These are phyloP conservation scores for Pygocentrus nattereri DNA, from an alignment of 2,797 vertebrate species.

Conservation along the genomic window DNA sequence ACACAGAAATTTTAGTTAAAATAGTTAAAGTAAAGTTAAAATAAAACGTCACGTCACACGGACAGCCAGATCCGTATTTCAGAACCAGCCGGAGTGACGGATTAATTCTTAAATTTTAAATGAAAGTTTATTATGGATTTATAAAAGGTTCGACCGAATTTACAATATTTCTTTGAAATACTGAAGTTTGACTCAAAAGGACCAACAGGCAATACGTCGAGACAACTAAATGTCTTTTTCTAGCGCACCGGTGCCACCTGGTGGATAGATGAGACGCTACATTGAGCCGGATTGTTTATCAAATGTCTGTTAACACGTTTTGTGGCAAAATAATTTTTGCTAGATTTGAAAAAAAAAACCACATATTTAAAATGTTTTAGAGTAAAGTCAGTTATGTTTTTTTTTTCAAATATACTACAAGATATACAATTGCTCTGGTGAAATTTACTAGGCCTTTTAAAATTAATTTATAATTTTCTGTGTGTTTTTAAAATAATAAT, in stretches of 20 bases:
- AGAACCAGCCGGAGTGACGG: too few relatives aligned
- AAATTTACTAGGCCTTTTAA: not conserved
- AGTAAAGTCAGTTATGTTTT: not conserved
- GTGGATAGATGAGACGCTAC: not conserved
- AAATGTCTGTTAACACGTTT: not conserved
- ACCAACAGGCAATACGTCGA: conserved; percentile 28
- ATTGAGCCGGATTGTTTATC: not conserved
- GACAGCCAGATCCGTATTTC: not conserved
- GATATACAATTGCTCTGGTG: not conserved
- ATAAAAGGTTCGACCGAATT: not conserved
- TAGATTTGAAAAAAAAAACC: not conserved
- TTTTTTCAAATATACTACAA: not conserved
- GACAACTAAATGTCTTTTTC: conserved; percentile 21
- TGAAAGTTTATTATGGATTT: not conserved
- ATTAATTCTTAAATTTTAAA: too few relatives aligned
- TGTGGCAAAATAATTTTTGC: not conserved
- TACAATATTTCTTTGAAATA: too few relatives aligned
- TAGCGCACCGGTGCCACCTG: conserved; percentile 10
- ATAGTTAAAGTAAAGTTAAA: too few relatives aligned
- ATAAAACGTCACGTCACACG: not conserved
- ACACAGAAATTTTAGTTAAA: too few relatives aligned
- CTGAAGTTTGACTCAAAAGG: not conserved
- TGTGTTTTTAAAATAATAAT: too few relatives aligned
- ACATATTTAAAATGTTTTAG: not conserved
- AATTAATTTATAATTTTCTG: too few relatives aligned